Evolutionary conservation across 2,113 vertebrate species (phyloP), one percentile per base, ranked within the genome.

Genomic region (Apus apus): DNA sequence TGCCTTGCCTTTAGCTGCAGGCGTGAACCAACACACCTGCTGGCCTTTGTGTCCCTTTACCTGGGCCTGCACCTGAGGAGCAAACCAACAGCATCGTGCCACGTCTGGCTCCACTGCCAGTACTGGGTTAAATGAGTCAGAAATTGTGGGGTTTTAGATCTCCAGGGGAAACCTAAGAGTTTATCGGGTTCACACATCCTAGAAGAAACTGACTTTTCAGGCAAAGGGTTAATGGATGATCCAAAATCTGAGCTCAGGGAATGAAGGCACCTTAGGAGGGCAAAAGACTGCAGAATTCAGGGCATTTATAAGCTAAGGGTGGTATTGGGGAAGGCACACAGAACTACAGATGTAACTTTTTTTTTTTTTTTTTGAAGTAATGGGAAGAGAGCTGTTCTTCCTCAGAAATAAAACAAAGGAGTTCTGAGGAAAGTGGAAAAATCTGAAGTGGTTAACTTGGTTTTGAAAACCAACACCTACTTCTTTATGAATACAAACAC

Each of bases 241-340:
- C 21, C 3, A 48, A 80, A 75, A 40, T 17, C 36, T 21, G 25
- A 15, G 21, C 15, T 51, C 5, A 8, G 27, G 16, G 23, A 62
- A 21, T 0, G 1, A 3, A 6, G 34, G 27, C 23, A n/a, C 1
- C 26, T 54, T 2, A 2, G 7, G 14, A 68, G 20, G 30, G 20
- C 8, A 6, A 16, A 43, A 58, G n/a, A 29, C 15, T 18, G 45
- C 71, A 26, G 29, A 71, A 60, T 29, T 36, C 21, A 25, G 15
- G 25, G n/a, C 21, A 29, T 16, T 48, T 57, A 7, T 36, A 36
- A 75, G 30, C 12, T 45, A 36, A 17, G 10, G 26, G 48, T 60
- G 13, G 12, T 20, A 20, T 85, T n/a, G 26, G 58, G 40, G 27
- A 81, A 66, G 25, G 8, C 7, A 26, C 40, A 32, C 14, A 43